Evolutionary conservation across 1,140 invertebrate species (phyloP).

Genomic region (Caerostris darwini): DNA sequence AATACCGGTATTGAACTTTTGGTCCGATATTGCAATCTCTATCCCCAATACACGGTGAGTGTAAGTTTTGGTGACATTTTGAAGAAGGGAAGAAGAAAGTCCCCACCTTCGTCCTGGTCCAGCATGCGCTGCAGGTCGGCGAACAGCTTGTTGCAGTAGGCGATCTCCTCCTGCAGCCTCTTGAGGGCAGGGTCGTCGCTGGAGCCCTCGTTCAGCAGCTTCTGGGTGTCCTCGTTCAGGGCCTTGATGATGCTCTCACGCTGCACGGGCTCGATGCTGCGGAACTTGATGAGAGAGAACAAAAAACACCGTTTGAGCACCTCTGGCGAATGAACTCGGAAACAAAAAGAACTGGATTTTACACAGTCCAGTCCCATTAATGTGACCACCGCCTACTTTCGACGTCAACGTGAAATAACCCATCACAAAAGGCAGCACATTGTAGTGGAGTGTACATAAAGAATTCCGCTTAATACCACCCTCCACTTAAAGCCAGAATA

Average conservation of each 20-base stretch:
- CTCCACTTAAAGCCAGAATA: too few species aligned
- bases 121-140: slow-evolving; percentile 94
- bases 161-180: slow-evolving; percentile 93
- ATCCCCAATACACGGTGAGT: too few species aligned
- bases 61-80: background rate
- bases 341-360: too few species aligned
- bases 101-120: slow-evolving; percentile 82
- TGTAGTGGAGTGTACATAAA: too few species aligned
- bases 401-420: too few species aligned
- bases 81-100: background rate
- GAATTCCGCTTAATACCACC: too few species aligned
- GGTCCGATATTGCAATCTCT: too few species aligned
- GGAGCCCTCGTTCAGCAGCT: slow-evolving; percentile 95
- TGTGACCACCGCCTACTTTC: too few species aligned
- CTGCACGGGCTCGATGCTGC: slow-evolving; percentile 97
- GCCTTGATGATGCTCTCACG: slow-evolving; percentile 96
- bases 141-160: slow-evolving; percentile 97
- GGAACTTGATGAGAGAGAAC: slow-evolving; percentile 87
- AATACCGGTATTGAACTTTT: too few species aligned
- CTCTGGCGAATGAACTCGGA: too few species aligned
- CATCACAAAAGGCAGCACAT: too few species aligned
- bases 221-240: slow-evolving; percentile 98
- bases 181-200: slow-evolving; percentile 95
- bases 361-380: too few species aligned
- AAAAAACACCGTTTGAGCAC: background rate